A percentile compares a stretch with the other conserved stretches of the same genome.
Evolutionary conservation across 2,113 vertebrate genomes (phyloP).

Genomic region (Cnemophilus loriae): DNA sequence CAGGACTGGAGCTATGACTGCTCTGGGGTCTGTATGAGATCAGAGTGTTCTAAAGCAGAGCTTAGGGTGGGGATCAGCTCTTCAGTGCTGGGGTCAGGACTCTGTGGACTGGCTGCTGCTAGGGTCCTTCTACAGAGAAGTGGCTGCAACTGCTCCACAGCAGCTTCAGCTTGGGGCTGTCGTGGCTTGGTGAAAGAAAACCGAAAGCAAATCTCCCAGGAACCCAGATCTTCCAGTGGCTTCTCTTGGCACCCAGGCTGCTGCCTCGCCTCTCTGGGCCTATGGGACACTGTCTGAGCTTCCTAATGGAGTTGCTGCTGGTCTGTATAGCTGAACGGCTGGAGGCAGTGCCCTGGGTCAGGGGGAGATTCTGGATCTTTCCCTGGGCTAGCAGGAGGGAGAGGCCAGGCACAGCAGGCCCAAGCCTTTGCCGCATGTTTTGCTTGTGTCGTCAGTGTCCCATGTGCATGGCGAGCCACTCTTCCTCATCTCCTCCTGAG

Average conservation of each 20-base stretch:
- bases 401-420: not conserved
- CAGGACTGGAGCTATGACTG: fast-evolving
- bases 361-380: not conserved
- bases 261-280: not conserved
- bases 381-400: not conserved
- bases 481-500: not conserved
- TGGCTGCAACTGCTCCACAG: fast-evolving
- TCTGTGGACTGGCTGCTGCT: not conserved
- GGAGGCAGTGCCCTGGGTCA: not conserved
- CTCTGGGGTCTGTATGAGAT: not conserved
- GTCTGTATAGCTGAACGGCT: fast-evolving
- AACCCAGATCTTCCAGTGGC: not conserved
- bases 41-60: not conserved
- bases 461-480: conserved; percentile 39
- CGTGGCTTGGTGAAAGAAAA: not conserved
- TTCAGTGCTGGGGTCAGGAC: not conserved
- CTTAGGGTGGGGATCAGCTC: not conserved
- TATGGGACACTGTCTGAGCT: not conserved
- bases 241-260: not conserved
- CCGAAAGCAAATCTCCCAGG: not conserved
- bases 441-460: conserved; percentile 37
- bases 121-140: not conserved
- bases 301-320: not conserved
- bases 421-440: conserved; percentile 3
- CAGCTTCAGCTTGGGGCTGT: not conserved